These are phyloP conservation scores for Synergus laeviventris DNA, from an alignment of 2,888 invertebrate genomes.

Conservation along the genomic window DNA sequence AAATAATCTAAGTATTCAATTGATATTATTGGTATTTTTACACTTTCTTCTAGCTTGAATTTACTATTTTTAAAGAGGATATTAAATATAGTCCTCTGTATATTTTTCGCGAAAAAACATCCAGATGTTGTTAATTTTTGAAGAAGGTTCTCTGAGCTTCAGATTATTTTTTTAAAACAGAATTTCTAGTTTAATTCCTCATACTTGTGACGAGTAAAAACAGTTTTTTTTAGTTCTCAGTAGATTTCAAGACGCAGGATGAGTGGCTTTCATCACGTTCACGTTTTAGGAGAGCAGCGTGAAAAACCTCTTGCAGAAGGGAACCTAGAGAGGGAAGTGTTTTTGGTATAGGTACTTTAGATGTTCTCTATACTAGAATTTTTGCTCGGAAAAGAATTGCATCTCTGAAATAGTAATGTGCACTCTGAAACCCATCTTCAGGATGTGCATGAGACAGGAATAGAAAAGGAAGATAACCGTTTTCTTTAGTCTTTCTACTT, in stretches of 20 bases:
- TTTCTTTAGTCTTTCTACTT: background rate
- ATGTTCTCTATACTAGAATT: constrained; percentile 30
- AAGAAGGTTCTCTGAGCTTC: background rate
- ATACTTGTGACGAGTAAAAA: constrained; percentile 1
- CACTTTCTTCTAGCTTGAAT: background rate
- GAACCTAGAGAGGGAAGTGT: constrained; percentile 30
- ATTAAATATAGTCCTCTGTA: background rate
- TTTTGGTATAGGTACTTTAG: constrained; percentile 35
- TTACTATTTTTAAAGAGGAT: background rate
- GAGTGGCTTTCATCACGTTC: constrained; percentile 38
- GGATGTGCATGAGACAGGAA: constrained; percentile 27
- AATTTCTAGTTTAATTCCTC: background rate
- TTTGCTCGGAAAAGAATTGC: constrained; percentile 38
- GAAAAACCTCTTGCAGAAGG: constrained; percentile 31
- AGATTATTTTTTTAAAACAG: background rate
- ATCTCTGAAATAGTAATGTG: constrained; percentile 39
- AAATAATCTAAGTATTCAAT: too few species aligned
- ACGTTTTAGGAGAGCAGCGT: constrained; percentile 39
- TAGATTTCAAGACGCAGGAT: constrained; percentile 26
- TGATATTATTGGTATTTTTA: too few species aligned
- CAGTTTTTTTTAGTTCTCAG: background rate
- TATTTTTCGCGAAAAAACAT: too few species aligned
- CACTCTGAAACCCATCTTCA: constrained; percentile 36
- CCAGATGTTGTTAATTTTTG: background rate
- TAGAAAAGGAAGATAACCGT: constrained; percentile 14